phyloP scores from a whole-genome alignment of 2,797 vertebrate genomes.

The Cuniculus paca region DNA sequence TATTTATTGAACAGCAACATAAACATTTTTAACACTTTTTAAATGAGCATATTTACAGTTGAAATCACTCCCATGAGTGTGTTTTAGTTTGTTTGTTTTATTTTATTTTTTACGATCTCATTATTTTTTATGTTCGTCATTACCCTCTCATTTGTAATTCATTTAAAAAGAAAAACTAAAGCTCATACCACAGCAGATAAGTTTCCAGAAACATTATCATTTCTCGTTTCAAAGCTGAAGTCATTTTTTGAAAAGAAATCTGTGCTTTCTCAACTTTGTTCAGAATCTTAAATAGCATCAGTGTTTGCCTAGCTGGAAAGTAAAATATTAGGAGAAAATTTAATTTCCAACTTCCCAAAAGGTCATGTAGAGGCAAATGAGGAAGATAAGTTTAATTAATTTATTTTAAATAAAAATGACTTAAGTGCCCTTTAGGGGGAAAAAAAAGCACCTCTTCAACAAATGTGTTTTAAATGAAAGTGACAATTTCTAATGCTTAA shows the following conservation, averaged over 20 bases:
- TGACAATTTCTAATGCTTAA: conserved; percentile 78
- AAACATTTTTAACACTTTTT: conserved; percentile 17
- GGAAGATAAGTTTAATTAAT: conserved; percentile 86
- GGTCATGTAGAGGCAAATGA: conserved; percentile 81
- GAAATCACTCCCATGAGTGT: conserved; percentile 25
- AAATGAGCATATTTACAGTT: conserved; percentile 64
- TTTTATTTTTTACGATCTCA: conserved; percentile 58
- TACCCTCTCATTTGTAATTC: conserved; percentile 55
- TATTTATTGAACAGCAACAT: conserved; percentile 49
- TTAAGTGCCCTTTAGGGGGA: conserved; percentile 82
- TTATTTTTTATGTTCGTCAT: conserved; percentile 60
- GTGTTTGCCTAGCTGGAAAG: conserved; percentile 85
- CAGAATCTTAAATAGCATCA: conserved; percentile 68
- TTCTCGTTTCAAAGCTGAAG: conserved; percentile 66
- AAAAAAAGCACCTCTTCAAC: conserved; percentile 81
- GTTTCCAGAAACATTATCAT: conserved; percentile 34
- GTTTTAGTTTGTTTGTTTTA: conserved; percentile 36
- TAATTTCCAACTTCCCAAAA: conserved; percentile 81
- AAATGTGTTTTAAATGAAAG: conserved; percentile 86
- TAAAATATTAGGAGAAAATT: conserved; percentile 84
- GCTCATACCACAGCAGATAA: conserved; percentile 28
- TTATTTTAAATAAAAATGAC: conserved; percentile 88
- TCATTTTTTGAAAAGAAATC: conserved; percentile 69
- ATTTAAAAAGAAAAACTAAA: conserved; percentile 63
- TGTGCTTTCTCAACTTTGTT: conserved; percentile 65